Percentiles rank a stretch among this genome's conserved stretches.
These are phyloP conservation scores for Lagocephalus sceleratus DNA, from an alignment of 2,797 vertebrate species.

Conservation along the genomic window DNA sequence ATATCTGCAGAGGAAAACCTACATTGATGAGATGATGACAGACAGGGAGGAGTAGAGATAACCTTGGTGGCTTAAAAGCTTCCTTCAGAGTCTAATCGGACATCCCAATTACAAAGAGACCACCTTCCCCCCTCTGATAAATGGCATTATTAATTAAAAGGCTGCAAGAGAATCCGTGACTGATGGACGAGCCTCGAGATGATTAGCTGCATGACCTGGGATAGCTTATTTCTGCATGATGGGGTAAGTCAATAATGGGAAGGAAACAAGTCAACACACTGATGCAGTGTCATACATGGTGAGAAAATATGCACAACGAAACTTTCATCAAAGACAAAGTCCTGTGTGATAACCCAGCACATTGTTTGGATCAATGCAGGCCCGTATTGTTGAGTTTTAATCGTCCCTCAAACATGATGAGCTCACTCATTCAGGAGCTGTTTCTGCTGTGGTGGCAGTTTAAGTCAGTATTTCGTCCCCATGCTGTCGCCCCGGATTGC, in stretches of 20 bases:
- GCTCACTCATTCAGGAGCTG: no score
- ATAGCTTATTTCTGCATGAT: slow-evolving; percentile 63
- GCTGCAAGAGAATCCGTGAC: slow-evolving; percentile 77
- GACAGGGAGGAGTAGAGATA: slow-evolving; percentile 75
- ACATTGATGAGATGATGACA: slow-evolving; percentile 71
- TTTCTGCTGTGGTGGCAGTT: no score
- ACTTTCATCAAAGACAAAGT: not conserved
- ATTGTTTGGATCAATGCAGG: no score
- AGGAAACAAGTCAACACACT: slow-evolving; percentile 51
- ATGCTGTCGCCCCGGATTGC: no score
- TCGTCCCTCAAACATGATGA: not conserved
- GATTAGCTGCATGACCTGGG: slow-evolving; percentile 69
- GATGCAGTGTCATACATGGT: slow-evolving; percentile 45
- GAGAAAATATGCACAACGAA: slow-evolving; percentile 18
- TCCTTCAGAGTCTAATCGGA: slow-evolving; percentile 77
- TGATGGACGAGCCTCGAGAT: slow-evolving; percentile 72
- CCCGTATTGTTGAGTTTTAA: not conserved
- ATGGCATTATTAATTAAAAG: slow-evolving; percentile 83
- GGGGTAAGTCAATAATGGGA: slow-evolving; percentile 57
- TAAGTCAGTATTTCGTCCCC: no score
- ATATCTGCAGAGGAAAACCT: slow-evolving; percentile 42
- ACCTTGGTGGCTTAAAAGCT: slow-evolving; percentile 82
- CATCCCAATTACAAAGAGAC: slow-evolving; percentile 78
- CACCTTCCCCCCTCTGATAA: slow-evolving; percentile 66
- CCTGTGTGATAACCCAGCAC: slow-evolving; percentile 1